Base-by-base conservation (phyloP, 2,797 vertebrate genomes). In the Sparus aurata region DNA sequence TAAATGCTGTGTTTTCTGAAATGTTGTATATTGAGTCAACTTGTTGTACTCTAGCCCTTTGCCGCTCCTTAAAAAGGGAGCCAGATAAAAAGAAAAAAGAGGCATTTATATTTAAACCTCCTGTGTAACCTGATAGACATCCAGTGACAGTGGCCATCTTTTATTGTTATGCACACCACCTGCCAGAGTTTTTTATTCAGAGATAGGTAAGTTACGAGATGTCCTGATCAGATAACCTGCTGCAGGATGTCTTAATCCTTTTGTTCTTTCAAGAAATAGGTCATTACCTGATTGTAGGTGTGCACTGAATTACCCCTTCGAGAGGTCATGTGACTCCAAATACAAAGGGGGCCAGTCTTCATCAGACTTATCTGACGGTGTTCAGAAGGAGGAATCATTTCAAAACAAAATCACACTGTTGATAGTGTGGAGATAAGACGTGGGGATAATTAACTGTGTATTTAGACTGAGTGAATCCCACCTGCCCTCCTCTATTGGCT, bases 391-490 rank as follows among this genome's bases (percentile, higher is more conserved):
- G 65, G 81, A 91, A 88, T 77, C 81, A 82, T 91, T 94, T 89
- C 85, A 80, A 91, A 89, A 92, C 71, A 90, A 92, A 92, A 90
- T 75, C 82, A 68, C 64, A 79, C 50, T 68, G 77, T 84, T 86
- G 90, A 91, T 94, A 94, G 90, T 83, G 85, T 88, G 87, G 70
- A 94, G 94, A 95, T 95, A 95, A 94, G 90, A 79, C 45, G 17
- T 72, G 81, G 82, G 83, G 89, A 87, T 91, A 87, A 92, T 93
- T 81, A 90, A 89, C 85, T 66, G 84, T 77, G 76, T 63, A 80
- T 85, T 90, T 81, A 70, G 23, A 78, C 60, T 66, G 59, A 73
- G 82, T 60, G 66, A 75, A 80, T 15, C 80, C 87, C 84, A 85
- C 73, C 73, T 52, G 68, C 71, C 75, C 77, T 81, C 86, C 74